Base-by-base conservation (phyloP, 1,140 invertebrate genomes). In the Mercenaria mercenaria region DNA sequence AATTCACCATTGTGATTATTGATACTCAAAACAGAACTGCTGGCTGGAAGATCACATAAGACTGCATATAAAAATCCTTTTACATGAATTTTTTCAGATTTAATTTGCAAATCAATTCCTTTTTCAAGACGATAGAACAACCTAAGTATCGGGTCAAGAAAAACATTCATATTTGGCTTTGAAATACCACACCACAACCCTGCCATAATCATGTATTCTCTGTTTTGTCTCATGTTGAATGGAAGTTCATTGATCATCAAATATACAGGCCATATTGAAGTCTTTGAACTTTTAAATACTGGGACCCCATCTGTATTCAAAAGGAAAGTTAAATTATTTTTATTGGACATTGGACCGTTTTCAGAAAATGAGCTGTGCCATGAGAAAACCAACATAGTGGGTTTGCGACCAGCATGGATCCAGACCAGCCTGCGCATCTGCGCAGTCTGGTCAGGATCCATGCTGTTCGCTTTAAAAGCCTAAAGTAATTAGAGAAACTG, bases 231-330 rank as follows among this genome's bases (percentile, higher is more conserved):
- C 43, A 47, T 47, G 43, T 15, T 47, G 6, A 47, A 8, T 47
- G 43, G 43, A 47, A 47, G 43, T 15, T 47, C 43, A 47, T 47
- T 47, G 6, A 47, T 47, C 15, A 47, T 8, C 6, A 47, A 15
- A 47, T 47, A 47, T 8, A 47, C 43, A 8, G 43, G 43, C 43
- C 43, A 47, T 47, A 47, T 47, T 15, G 6, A 6, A 8, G 15
- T 47, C 6, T 47, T 47, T 47, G 43, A 47, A 8, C 6, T 8
- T 47, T 47, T 47, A 47, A 47, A 47, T 8, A 47, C 6, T 6
- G 43, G 43, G 15, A 47, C 43, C 6, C 43, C 43, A 47, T 47
- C 74, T 26, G 74, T 79, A n/a, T 79, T 79, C 2, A 79, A 79
- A 29, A 34, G 6, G 23, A 74, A 74, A 32, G 69, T 39, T 39